These are phyloP conservation scores for Harpegnathos saltator DNA, from an alignment of 1,140 invertebrate genomes.

Conservation along the genomic window DNA sequence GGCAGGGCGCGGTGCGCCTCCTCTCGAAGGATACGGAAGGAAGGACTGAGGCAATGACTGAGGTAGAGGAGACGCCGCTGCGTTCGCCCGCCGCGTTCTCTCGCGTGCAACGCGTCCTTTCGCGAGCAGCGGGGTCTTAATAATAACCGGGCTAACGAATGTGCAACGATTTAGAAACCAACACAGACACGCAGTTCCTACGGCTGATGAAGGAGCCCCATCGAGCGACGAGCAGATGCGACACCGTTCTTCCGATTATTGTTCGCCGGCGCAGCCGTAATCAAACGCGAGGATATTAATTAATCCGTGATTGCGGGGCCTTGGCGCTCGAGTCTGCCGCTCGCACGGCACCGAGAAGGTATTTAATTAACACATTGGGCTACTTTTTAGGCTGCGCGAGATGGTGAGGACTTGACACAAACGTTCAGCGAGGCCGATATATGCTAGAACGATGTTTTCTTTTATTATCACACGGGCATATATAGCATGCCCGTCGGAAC, in stretches of 20 bases:
- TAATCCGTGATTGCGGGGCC: slow-evolving; percentile 31
- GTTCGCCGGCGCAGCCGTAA: slow-evolving; percentile 15
- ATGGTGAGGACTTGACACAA: slow-evolving; percentile 33
- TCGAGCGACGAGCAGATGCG: slow-evolving; percentile 30
- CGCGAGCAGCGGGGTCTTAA: slow-evolving; percentile 66
- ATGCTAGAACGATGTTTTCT: slow-evolving; percentile 39
- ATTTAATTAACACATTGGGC: too few species aligned
- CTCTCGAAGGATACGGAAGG: neutral
- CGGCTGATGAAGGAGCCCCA: slow-evolving; percentile 46
- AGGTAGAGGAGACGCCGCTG: slow-evolving; percentile 15
- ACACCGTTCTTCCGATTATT: slow-evolving; percentile 19
- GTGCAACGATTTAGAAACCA: slow-evolving; percentile 66
- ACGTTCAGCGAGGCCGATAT: neutral
- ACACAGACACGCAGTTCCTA: slow-evolving; percentile 34
- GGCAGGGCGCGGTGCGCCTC: neutral
- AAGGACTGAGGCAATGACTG: slow-evolving; percentile 20
- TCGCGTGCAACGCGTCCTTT: slow-evolving; percentile 50
- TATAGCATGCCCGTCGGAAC: slow-evolving; percentile 15
- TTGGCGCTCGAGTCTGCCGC: neutral
- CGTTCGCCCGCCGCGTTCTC: slow-evolving; percentile 12
- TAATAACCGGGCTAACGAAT: slow-evolving; percentile 73
- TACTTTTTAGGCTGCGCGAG: too few species aligned
- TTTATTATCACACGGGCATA: slow-evolving; percentile 52
- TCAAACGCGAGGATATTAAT: slow-evolving; percentile 46
- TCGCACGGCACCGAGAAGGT: neutral